Evolutionary conservation across 2,888 invertebrate genomes (phyloP), one percentile per base, ranked within the genome.

Genomic region (Scrobipalpa costella): DNA sequence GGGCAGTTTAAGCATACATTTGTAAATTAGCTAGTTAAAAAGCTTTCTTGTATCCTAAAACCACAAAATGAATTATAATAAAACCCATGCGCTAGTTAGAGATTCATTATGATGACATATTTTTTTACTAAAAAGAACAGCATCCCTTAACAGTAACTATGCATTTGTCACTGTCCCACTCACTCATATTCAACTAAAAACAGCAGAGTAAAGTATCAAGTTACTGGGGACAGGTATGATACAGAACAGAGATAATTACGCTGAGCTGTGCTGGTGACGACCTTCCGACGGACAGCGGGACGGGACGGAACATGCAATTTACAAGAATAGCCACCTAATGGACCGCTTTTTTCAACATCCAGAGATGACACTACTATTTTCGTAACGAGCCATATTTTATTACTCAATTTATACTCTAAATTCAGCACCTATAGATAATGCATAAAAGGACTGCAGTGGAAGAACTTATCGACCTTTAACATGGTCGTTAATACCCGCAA

Each of bases 321-420:
- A 64, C 62, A 34, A 55, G 62, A 64, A 62, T 64, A 64, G 44
- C 59, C 55, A 40, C 62, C 62, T 64, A 64, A 64, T 64, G 64
- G 64, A 59, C 58, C 47, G 64, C 36, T 19, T 55, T 40, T 52
- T 52, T 21, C 21, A 21, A 40, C 11, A 21, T 52, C 36, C 50
- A 13, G 40, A 38, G 52, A 62, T 55, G 38, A 62, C 61, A 52
- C 34, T 27, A 60, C 21, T 15, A 33, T 49, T 61, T 60, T 44
- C 33, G 15, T 40, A 15, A 36, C 38, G 13, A 21, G n/a, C n/a
- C 7, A 52, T 33, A 27, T 27, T n/a, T n/a, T 13, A n/a, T 7
- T n/a, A 55, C n/a, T 9, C 15, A n/a, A 44, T 6, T 44, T 15
- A 44, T 52, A 2, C 21, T 13, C n/a, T 13, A 13, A 11, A 27